Evolutionary conservation across 1,140 invertebrate species (phyloP).

Genomic region (Leguminivora glycinivorella): DNA sequence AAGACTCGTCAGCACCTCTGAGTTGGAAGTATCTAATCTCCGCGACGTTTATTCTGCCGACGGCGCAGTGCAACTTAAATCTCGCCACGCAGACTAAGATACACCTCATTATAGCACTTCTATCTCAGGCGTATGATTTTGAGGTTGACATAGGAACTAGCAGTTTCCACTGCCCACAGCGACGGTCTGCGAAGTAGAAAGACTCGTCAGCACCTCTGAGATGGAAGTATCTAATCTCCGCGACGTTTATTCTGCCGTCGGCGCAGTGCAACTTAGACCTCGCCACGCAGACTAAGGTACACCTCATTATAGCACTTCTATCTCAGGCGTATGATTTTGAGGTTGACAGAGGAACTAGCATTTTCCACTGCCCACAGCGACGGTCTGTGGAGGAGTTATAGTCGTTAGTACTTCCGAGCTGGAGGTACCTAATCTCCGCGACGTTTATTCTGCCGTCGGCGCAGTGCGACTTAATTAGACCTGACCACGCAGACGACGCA

Average conservation of each 20-base stretch:
- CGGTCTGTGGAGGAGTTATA: conserved; percentile 93
- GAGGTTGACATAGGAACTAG: no score
- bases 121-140: no score
- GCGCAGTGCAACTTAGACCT: conserved; percentile 95
- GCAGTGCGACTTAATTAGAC: conserved; percentile 93
- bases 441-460: conserved; percentile 96
- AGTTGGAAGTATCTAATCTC: conserved; percentile 98
- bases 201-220: conserved; percentile 95
- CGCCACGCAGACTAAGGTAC: conserved; percentile 88
- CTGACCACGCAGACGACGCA: conserved; percentile 90
- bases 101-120: conserved; percentile 32
- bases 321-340: no score
- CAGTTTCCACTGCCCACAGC: conserved; percentile 92
- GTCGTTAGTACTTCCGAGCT: conserved; percentile 96
- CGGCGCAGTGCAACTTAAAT: conserved; percentile 94
- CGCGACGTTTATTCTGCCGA: conserved; percentile 95
- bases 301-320: not conserved
- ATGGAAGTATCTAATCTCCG: conserved; percentile 97
- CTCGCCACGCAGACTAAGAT: conserved; percentile 90
- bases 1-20: conserved; percentile 95
- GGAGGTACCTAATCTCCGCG: conserved; percentile 97
- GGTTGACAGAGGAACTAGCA: conserved; percentile 96
- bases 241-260: conserved; percentile 95
- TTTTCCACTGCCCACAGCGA: conserved; percentile 92
- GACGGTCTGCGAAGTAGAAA: conserved; percentile 92